phyloP scores from a whole-genome alignment of 23 tunicate species.

The Styela clava region DNA sequence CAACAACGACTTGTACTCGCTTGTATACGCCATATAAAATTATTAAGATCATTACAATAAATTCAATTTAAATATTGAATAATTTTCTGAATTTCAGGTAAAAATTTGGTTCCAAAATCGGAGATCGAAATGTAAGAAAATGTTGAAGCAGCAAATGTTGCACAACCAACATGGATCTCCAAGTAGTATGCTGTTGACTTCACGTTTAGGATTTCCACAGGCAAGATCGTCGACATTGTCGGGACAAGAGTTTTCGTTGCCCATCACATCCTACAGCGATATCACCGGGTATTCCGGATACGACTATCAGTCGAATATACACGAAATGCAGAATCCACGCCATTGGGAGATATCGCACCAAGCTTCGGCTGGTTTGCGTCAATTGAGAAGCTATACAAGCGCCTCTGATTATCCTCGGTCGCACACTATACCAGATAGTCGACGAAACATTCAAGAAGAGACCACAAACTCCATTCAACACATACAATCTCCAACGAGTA shows the following conservation, averaged over 20 bases:
- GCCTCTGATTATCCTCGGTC: background rate
- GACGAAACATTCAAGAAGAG: background rate
- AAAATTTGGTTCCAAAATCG: constrained; percentile 97
- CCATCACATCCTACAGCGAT: background rate
- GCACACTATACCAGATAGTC: background rate
- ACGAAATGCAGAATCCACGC: background rate
- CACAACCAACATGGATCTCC: constrained; percentile 1
- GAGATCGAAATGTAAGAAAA: constrained; percentile 91
- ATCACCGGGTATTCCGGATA: background rate
- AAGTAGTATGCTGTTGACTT: background rate
- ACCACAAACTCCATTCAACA: background rate
- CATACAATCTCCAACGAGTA: background rate
- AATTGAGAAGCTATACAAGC: background rate
- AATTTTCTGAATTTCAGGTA: constrained; percentile 56
- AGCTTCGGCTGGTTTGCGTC: background rate
- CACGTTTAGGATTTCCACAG: background rate
- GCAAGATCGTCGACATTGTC: background rate
- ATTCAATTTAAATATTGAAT: too few species aligned
- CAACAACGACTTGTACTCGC: too few species aligned
- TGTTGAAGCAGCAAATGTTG: constrained; percentile 75
- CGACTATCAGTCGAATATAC: background rate
- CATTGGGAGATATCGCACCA: background rate
- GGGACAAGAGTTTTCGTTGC: background rate
- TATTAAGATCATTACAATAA: too few species aligned
- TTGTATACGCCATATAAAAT: too few species aligned